Conservation (phyloP, 2,113 vertebrate genomes). For the Fregetta grallaria region DNA sequence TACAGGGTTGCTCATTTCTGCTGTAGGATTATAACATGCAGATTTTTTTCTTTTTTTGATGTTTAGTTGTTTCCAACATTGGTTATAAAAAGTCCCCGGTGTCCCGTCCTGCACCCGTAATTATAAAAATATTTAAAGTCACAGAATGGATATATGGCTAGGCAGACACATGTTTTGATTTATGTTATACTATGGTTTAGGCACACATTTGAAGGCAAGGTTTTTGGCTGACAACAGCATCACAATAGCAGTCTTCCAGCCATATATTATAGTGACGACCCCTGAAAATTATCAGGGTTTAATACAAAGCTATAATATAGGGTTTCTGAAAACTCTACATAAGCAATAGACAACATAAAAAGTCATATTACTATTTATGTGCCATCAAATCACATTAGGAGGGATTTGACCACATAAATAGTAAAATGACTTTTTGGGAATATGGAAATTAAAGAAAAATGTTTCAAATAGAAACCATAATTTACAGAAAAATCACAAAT, state of each 20-base stretch:
- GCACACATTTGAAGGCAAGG: conserved; percentile 64
- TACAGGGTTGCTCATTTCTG: neutral
- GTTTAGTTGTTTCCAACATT: conserved; percentile 14
- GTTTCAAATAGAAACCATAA: conserved; percentile 64
- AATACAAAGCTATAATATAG: conserved; percentile 48
- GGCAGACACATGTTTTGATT: conserved; percentile 66
- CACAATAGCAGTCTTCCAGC: conserved; percentile 55
- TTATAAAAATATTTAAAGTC: conserved; percentile 76
- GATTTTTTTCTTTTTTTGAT: neutral
- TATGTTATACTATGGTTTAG: conserved; percentile 46
- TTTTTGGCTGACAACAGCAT: conserved; percentile 68
- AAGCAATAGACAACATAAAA: conserved; percentile 63
- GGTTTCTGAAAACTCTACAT: conserved; percentile 60
- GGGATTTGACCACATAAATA: conserved; percentile 70
- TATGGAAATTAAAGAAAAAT: conserved; percentile 74
- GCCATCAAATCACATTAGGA: conserved; percentile 54
- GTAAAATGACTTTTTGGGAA: conserved; percentile 67
- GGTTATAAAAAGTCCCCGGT: conserved; percentile 23
- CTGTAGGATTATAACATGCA: neutral
- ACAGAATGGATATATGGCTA: conserved; percentile 64
- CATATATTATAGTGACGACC: conserved; percentile 55
- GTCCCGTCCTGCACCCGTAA: conserved; percentile 27
- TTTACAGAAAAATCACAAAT: conserved; percentile 69
- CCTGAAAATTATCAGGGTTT: conserved; percentile 55
- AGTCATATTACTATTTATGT: conserved; percentile 67